Base-by-base conservation (phyloP, 2,888 invertebrate species). In the Syrista parreyssii region DNA sequence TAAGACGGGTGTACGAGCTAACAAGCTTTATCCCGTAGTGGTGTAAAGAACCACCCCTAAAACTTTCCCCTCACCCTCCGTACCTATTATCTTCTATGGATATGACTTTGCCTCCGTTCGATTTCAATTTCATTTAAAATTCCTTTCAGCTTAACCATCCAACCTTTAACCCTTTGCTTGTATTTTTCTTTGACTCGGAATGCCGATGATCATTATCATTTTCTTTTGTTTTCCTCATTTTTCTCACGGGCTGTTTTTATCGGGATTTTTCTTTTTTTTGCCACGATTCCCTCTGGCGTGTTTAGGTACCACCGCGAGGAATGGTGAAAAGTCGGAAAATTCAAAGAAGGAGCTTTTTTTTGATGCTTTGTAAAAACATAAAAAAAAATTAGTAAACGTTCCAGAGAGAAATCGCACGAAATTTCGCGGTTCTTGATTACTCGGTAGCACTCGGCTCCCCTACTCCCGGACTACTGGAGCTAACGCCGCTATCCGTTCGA, bases 361-460 rank as follows among this genome's bases (percentile, higher is more conserved):
- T 55, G 55, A 55, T 55, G 55, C 23, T 55, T 9, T 23, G 23
- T 55, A 9, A 55, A 55, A 55, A n/a, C n/a, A n/a, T n/a, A n/a
- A 55, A 40, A 40, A 23, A 55, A 55, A 33, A 33, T 11, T 71
- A 23, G 30, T 23, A 32, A 33, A 71, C 34, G 12, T 71, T 34
- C 34, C 31, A 71, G 30, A 71, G 71, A 33, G 71, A 32, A 71
- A 33, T 32, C 15, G 71, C 32, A 71, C 12, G 71, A 71, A 71
- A 71, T 71, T 11, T 71, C 12, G 71, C 32, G 34, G 34, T 71
- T 34, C 71, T 71, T 71, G 71, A 71, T 71, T 71, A 71, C 71
- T 71, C 31, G 23, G 55, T 55, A 55, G 55, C 55, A 30, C 30
- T 34, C 71, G 12, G 71, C 71, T 34, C 71, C 30, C 30, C 74